Conservation (phyloP, 2,797 vertebrate species). For the Synaphobranchus kaupii region DNA sequence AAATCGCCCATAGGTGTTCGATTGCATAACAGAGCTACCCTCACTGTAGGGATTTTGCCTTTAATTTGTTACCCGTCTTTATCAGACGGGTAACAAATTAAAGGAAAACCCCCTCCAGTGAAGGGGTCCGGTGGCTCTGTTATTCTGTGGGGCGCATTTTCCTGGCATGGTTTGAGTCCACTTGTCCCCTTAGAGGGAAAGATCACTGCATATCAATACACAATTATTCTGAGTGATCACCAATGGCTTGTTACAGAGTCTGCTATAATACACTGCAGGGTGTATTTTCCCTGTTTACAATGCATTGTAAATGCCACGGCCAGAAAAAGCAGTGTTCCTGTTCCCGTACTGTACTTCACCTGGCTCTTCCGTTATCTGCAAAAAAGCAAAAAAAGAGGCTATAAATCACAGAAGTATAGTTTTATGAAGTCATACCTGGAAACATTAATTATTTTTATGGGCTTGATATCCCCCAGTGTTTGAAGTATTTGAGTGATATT, state of each 20-base stretch:
- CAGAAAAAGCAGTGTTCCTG: slow-evolving; percentile 42
- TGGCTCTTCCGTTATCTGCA: slow-evolving; percentile 26
- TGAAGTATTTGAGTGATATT: slow-evolving; percentile 75
- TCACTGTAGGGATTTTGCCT: too few species aligned
- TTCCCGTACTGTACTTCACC: slow-evolving; percentile 33
- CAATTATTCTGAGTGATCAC: too few species aligned
- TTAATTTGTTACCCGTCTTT: too few species aligned
- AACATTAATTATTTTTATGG: slow-evolving; percentile 53
- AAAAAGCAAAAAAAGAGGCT: slow-evolving; percentile 43
- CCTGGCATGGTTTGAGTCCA: too few species aligned
- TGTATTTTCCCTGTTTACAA: slow-evolving; percentile 41
- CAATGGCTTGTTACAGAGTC: slow-evolving; percentile 45
- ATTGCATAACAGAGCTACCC: too few species aligned
- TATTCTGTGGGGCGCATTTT: too few species aligned
- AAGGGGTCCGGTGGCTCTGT: too few species aligned
- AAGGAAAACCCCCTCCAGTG: too few species aligned
- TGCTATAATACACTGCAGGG: slow-evolving; percentile 38
- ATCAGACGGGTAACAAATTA: too few species aligned
- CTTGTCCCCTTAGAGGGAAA: too few species aligned
- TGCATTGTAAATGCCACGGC: slow-evolving; percentile 47
- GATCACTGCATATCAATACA: too few species aligned
- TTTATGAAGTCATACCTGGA: slow-evolving; percentile 64
- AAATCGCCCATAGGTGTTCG: too few species aligned
- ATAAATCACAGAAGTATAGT: slow-evolving; percentile 55
- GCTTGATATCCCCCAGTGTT: slow-evolving; percentile 65